Evolutionary conservation across 2,888 invertebrate species (phyloP), one percentile per base, ranked within the genome.

Genomic region (Cerastis rubricosa): DNA sequence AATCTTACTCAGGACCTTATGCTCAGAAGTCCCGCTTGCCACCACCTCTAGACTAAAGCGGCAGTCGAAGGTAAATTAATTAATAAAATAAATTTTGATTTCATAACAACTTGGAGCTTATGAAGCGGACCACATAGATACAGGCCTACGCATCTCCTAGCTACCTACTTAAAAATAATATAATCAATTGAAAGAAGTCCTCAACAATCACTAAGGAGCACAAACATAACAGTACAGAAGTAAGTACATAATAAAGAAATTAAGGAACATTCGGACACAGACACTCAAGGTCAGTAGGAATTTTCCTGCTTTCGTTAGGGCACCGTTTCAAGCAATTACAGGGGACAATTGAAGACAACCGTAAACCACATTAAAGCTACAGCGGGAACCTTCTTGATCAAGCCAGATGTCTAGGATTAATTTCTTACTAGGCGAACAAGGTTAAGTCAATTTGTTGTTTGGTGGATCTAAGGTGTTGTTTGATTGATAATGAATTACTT

Each of bases 251-350:
- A 43, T 49, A 59, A 76, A 75, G 66, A 65, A 65, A 65, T 71
- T 45, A 73, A 70, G n/a, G 57, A 63, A 76, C 72, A 71, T 69
- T 71, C 61, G 65, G 65, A 67, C 72, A 83, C 74, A 69, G 71
- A 73, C 71, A 80, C 65, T 65, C 63, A 78, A 88, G 86, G 88
- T 67, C 76, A 49, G n/a, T 8, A 78, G 78, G 81, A 88, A 88
- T 81, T 88, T 88, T 85, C 84, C 77, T 68, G 64, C 59, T 86
- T 86, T 83, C 71, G 66, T 75, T 78, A 76, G 66, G 76, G 74
- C 70, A 74, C 82, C 63, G 74, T 84, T 86, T 84, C 69, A 70
- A 86, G 76, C 85, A 91, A 91, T 91, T 91, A 91, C 82, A 65
- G 22, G 84, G 77, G 79, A 87, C 86, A 85, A 89, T 88, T 89